phyloP scores from a whole-genome alignment of 1,140 invertebrate species.

The Atopsyche davidsoni region DNA sequence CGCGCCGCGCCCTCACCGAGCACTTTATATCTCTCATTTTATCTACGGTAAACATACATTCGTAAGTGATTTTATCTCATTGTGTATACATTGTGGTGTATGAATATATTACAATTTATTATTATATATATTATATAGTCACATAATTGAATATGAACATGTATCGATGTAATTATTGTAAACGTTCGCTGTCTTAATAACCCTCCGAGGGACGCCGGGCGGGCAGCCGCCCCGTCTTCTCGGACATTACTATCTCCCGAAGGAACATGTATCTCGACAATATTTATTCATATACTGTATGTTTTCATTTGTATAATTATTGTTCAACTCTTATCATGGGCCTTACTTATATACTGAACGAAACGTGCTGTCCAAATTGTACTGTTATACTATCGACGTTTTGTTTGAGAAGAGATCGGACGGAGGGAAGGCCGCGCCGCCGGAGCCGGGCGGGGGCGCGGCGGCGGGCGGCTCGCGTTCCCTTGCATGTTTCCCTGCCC shows the following conservation, averaged over 20 bases:
- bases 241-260: constrained; percentile 34
- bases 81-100: constrained; percentile 31
- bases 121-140: constrained; percentile 25
- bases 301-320: constrained; percentile 36
- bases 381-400: constrained; percentile 31
- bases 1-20: background rate
- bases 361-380: constrained; percentile 44
- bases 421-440: constrained; percentile 6
- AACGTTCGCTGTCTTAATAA: constrained; percentile 23
- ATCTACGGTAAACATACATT: constrained; percentile 20
- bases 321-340: constrained; percentile 46
- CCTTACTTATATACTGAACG: constrained; percentile 45
- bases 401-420: constrained; percentile 20
- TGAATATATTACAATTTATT: constrained; percentile 26
- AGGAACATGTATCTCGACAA: constrained; percentile 46
- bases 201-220: constrained; percentile 12
- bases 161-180: constrained; percentile 29
- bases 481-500: constrained; percentile 24
- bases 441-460: constrained; percentile 4
- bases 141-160: constrained; percentile 27
- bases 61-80: constrained; percentile 30
- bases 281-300: constrained; percentile 43
- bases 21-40: constrained; percentile 16
- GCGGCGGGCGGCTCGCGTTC: constrained; percentile 8
- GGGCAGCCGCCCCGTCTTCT: background rate